These are phyloP conservation scores for Harpagoxenus sublaevis DNA, from an alignment of 2,888 invertebrate species.

Conservation along the genomic window DNA sequence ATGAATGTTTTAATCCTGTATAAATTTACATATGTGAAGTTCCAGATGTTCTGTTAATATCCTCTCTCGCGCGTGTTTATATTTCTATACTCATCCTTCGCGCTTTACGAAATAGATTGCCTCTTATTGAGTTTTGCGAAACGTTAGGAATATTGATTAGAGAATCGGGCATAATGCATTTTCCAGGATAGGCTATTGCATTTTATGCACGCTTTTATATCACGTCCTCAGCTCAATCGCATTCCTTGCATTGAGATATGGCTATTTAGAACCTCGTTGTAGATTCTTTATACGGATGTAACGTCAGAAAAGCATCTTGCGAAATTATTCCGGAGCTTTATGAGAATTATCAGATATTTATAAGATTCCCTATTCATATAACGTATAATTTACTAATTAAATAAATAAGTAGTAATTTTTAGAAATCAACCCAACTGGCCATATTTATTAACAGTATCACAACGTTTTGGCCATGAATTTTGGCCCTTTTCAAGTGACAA, in stretches of 20 bases:
- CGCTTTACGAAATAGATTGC: not conserved
- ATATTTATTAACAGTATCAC: too few relatives aligned
- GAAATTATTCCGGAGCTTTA: not conserved
- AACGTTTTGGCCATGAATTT: too few relatives aligned
- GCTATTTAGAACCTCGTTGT: not conserved
- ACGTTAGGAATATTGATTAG: slow-evolving; percentile 12
- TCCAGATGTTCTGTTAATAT: not conserved
- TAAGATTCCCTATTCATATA: not conserved
- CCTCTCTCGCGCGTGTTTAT: not conserved
- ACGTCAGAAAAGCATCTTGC: not conserved
- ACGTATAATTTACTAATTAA: not conserved
- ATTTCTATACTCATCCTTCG: not conserved
- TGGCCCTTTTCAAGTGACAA: too few relatives aligned
- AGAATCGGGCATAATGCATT: slow-evolving; percentile 3
- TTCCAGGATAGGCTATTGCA: not conserved
- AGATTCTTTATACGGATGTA: not conserved
- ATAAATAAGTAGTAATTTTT: not conserved
- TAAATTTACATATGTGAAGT: not conserved
- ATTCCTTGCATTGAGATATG: slow-evolving; percentile 7
- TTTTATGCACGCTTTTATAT: slow-evolving; percentile 24
- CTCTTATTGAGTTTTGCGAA: not conserved
- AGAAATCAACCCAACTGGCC: too few relatives aligned
- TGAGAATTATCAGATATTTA: too few relatives aligned
- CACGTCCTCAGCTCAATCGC: not conserved
- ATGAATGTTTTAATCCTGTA: slow-evolving; percentile 6